phyloP scores from a whole-genome alignment of 2,113 vertebrate species.

The Crotalus horridus region DNA sequence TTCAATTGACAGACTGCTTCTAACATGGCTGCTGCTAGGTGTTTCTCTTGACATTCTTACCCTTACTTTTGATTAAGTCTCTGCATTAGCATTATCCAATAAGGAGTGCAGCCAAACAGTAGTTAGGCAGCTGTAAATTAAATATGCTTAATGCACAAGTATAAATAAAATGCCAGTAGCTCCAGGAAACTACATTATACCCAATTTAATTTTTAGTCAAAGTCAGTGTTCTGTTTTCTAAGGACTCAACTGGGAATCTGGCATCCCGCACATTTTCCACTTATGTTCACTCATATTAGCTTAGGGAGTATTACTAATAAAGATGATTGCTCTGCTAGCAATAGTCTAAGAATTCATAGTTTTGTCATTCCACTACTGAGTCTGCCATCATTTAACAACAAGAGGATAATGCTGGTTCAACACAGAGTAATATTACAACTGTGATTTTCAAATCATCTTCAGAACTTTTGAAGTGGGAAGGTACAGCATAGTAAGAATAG shows the following conservation, averaged over 20 bases:
- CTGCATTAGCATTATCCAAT: not conserved
- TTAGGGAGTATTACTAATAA: not conserved
- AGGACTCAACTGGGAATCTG: not conserved
- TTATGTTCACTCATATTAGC: not conserved
- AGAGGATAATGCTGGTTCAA: not conserved
- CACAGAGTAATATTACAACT: not conserved
- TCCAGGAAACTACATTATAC: constrained; percentile 3
- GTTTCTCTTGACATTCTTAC: not conserved
- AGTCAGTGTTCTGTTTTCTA: not conserved
- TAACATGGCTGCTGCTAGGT: not conserved
- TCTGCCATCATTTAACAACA: not conserved
- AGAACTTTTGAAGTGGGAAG: not conserved
- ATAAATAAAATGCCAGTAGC: constrained; percentile 2
- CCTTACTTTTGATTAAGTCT: constrained; percentile 22
- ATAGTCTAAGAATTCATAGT: not conserved
- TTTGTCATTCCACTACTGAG: not conserved
- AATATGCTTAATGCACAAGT: constrained; percentile 1
- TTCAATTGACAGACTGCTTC: not conserved
- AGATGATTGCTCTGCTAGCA: not conserved
- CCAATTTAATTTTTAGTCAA: constrained; percentile 10
- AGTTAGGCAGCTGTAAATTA: constrained; percentile 22
- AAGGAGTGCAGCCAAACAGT: constrained; percentile 13
- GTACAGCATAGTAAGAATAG: not conserved
- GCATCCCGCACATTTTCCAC: not conserved
- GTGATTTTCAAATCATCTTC: not conserved